A percentile compares a stretch with the other conserved stretches of the same genome.
phyloP scores from a whole-genome alignment of 2,888 invertebrate species.

The Drosophila birchii region DNA sequence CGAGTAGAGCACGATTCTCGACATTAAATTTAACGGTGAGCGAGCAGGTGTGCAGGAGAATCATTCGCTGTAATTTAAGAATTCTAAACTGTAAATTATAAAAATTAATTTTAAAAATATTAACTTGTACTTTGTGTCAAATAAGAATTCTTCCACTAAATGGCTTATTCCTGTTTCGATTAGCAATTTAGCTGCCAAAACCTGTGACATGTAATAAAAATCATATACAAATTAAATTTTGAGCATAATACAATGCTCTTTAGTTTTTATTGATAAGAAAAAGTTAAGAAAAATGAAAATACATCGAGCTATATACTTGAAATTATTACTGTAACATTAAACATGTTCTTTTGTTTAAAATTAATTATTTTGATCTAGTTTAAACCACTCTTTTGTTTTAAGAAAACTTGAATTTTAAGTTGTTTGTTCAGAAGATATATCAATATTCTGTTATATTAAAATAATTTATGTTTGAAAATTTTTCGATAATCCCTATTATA shows the following conservation, averaged over 20 bases:
- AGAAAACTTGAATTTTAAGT: too few relatives aligned
- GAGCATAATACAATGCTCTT: background rate
- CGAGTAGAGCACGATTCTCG: conserved; percentile 91
- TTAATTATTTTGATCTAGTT: too few relatives aligned
- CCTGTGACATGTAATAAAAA: background rate
- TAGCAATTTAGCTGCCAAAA: background rate
- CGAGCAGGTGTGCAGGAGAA: too few relatives aligned
- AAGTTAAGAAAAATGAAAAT: background rate
- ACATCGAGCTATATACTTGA: background rate
- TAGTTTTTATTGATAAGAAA: background rate
- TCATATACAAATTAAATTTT: background rate
- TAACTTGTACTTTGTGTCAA: too few relatives aligned
- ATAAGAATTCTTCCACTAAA: background rate
- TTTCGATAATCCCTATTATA: too few relatives aligned
- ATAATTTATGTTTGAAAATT: too few relatives aligned
- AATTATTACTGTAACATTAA: background rate
- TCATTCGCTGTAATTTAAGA: background rate
- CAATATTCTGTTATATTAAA: too few relatives aligned
- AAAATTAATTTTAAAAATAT: too few relatives aligned
- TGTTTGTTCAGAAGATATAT: too few relatives aligned
- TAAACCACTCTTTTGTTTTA: background rate
- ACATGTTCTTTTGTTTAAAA: background rate
- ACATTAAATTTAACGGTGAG: conserved; percentile 95
- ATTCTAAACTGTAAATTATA: too few relatives aligned
- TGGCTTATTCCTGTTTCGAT: background rate